Percentiles rank a stretch among this genome's conserved stretches.
Conservation (phyloP, 2,797 vertebrate species). For the Typhlichthys subterraneus region DNA sequence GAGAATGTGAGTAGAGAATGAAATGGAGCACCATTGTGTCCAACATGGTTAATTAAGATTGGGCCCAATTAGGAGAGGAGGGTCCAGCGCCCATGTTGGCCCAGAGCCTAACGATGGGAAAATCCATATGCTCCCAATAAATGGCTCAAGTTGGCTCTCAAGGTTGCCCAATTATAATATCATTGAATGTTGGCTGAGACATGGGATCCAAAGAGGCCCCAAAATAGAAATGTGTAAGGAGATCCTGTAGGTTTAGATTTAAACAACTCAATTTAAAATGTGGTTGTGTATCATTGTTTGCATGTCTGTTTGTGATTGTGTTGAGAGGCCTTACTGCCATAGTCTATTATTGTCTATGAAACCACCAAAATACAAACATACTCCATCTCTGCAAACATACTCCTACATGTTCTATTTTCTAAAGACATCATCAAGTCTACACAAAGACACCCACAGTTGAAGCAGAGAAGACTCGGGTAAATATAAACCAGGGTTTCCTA, state of each 20-base stretch:
- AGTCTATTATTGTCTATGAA: conserved; percentile 6
- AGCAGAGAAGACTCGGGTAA: conserved; percentile 24
- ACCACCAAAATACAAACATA: neutral
- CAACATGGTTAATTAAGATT: conserved; percentile 67
- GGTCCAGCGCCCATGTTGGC: conserved; percentile 71
- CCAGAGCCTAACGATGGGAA: conserved; percentile 70
- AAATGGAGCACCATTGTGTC: conserved; percentile 54
- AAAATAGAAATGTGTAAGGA: conserved; percentile 42
- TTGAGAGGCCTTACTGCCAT: conserved; percentile 8
- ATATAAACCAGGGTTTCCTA: conserved; percentile 31
- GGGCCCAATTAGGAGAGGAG: conserved; percentile 71
- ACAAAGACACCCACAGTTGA: conserved; percentile 23
- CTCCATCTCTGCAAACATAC: conserved; percentile 3
- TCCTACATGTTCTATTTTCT: neutral
- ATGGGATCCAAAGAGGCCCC: conserved; percentile 49
- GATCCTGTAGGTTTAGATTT: conserved; percentile 26
- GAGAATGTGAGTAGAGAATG: conserved; percentile 37
- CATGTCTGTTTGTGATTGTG: conserved; percentile 22
- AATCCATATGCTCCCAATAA: conserved; percentile 80
- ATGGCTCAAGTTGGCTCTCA: conserved; percentile 62
- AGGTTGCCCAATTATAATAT: conserved; percentile 71
- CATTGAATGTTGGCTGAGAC: conserved; percentile 56
- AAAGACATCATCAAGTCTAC: conserved; percentile 15
- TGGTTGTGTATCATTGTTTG: neutral
- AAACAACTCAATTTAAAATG: neutral